Conservation (phyloP, 2,888 invertebrate genomes). For the Mythimna impura region DNA sequence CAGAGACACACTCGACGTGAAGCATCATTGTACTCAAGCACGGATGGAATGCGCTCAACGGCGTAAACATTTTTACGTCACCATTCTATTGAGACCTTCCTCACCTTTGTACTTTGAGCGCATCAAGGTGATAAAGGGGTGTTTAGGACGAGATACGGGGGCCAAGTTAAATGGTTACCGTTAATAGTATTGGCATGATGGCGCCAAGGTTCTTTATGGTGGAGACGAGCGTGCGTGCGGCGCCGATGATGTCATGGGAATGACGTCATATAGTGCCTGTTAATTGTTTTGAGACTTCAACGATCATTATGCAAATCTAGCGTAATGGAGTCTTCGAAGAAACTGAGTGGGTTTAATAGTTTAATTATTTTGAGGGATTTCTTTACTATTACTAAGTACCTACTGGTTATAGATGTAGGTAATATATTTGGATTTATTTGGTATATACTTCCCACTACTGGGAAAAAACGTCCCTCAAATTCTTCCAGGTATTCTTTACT, state of each 20-base stretch:
- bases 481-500: no score
- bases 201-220: constrained; percentile 79
- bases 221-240: constrained; percentile 76
- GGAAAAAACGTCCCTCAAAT: no score
- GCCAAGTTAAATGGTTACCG: constrained; percentile 66
- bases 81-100: constrained; percentile 52
- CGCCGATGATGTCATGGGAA: constrained; percentile 71
- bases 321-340: constrained; percentile 40
- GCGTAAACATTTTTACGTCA: constrained; percentile 66
- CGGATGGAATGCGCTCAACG: constrained; percentile 59
- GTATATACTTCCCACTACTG: no score
- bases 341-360: constrained; percentile 17
- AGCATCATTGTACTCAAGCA: constrained; percentile 72
- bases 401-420: no score
- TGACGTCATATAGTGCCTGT: constrained; percentile 66
- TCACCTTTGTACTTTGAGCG: constrained; percentile 38
- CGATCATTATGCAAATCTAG: constrained; percentile 47
- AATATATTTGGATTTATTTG: no score
- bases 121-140: constrained; percentile 59
- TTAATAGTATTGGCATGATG: constrained; percentile 69
- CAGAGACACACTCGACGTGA: constrained; percentile 58
- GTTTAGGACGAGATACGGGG: constrained; percentile 37
- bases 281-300: constrained; percentile 63
- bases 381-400: background rate
- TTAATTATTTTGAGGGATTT: constrained; percentile 11